Percentiles rank a stretch among this genome's conserved stretches.
These are phyloP conservation scores for Sipunculus nudus DNA, from an alignment of 2,888 invertebrate genomes.

Conservation along the genomic window DNA sequence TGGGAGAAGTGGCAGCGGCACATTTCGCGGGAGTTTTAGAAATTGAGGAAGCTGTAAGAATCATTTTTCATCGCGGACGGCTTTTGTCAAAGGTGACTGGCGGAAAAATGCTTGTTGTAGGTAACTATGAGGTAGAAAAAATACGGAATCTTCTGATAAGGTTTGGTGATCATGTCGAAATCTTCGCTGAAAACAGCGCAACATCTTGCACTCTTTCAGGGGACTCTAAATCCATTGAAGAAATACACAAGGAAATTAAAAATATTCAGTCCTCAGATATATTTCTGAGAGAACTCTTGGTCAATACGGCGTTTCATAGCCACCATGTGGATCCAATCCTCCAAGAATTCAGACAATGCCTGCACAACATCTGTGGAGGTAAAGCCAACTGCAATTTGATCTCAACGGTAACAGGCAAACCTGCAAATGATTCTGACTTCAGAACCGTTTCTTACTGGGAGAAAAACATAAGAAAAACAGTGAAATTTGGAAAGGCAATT, in stretches of 20 bases:
- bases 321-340: conserved; percentile 39
- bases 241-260: conserved; percentile 28
- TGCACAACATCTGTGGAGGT: conserved; percentile 30
- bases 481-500: conserved; percentile 39
- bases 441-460: conserved; percentile 46
- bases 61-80: conserved; percentile 46
- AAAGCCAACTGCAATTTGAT: conserved; percentile 29
- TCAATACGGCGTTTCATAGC: conserved; percentile 50
- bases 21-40: conserved; percentile 37
- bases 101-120: conserved; percentile 46
- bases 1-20: conserved; percentile 49
- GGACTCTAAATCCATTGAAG: conserved; percentile 27
- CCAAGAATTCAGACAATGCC: conserved; percentile 23
- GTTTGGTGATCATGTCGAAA: conserved; percentile 14
- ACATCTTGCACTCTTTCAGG: conserved; percentile 42
- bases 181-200: conserved; percentile 43
- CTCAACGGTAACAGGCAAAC: conserved; percentile 46
- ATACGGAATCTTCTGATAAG: conserved; percentile 15
- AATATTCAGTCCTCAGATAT: conserved; percentile 6
- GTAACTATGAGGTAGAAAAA: conserved; percentile 24
- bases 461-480: conserved; percentile 47
- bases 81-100: conserved; percentile 36
- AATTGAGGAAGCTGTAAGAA: conserved; percentile 42
- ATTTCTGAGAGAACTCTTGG: conserved; percentile 34
- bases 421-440: conserved; percentile 22